Conservation (phyloP, 2,797 vertebrate genomes). For the Eulemur mongoz region DNA sequence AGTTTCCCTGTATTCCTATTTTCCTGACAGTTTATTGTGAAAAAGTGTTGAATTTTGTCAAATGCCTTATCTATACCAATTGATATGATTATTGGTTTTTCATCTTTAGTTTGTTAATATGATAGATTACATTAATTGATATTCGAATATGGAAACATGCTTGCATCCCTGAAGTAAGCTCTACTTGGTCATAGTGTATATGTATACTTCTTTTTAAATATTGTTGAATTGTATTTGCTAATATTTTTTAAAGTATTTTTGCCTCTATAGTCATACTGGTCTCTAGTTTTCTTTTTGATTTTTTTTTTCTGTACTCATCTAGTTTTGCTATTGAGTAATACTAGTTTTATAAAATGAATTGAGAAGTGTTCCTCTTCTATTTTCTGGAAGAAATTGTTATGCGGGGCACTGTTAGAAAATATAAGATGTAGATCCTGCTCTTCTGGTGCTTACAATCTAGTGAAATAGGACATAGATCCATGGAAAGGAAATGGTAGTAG, state of each 20-base stretch:
- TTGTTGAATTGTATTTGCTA: not conserved
- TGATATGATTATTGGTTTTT: slow-evolving; percentile 6
- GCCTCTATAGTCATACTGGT: not conserved
- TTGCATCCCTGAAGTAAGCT: not conserved
- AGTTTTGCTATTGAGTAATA: not conserved
- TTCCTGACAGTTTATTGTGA: not conserved
- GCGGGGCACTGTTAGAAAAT: not conserved
- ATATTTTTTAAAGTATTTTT: not conserved
- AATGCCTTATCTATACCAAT: not conserved
- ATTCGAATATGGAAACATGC: not conserved
- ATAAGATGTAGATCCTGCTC: not conserved
- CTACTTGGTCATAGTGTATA: not conserved
- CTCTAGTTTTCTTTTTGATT: not conserved
- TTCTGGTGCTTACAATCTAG: not conserved
- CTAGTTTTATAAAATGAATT: not conserved
- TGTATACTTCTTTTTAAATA: not conserved
- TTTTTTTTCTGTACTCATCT: not conserved
- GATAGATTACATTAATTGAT: not conserved
- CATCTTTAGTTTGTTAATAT: not conserved
- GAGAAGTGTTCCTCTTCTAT: not conserved
- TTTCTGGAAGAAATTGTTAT: not conserved
- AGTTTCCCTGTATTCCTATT: not conserved
- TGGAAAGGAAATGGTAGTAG: not conserved
- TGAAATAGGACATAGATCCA: not conserved
- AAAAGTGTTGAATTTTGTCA: not conserved